These are phyloP conservation scores for Cryptotis parvus DNA, from an alignment of 2,113 vertebrate species.

Conservation along the genomic window DNA sequence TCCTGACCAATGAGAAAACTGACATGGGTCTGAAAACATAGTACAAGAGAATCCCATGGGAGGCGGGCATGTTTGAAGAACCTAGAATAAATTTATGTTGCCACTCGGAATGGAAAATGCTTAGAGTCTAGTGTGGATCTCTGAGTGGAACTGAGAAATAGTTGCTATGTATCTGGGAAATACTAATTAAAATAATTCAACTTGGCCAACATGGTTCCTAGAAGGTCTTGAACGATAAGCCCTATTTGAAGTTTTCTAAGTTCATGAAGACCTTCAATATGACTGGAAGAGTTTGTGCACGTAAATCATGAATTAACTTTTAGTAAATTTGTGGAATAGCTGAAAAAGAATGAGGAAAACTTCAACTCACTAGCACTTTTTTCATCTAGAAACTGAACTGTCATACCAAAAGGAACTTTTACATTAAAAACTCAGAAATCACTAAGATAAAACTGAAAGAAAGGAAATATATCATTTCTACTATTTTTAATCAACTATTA, in stretches of 20 bases:
- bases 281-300: neutral
- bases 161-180: neutral
- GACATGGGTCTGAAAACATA: accelerated
- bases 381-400: neutral
- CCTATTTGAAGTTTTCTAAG: neutral
- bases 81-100: neutral
- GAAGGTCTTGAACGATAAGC: neutral
- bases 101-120: neutral
- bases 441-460: neutral
- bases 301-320: neutral
- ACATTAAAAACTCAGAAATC: neutral
- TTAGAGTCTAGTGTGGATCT: neutral
- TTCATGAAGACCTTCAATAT: neutral
- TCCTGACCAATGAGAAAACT: neutral
- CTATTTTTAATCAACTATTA: neutral
- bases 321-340: neutral
- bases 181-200: neutral
- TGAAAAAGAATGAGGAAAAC: neutral
- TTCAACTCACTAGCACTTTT: neutral
- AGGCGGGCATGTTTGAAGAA: neutral
- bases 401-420: neutral
- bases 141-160: neutral
- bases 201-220: neutral
- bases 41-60: too few species aligned
- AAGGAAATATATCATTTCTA: neutral